Base-by-base conservation (phyloP, 2,113 vertebrate genomes). In the Oryzias curvinotus region DNA sequence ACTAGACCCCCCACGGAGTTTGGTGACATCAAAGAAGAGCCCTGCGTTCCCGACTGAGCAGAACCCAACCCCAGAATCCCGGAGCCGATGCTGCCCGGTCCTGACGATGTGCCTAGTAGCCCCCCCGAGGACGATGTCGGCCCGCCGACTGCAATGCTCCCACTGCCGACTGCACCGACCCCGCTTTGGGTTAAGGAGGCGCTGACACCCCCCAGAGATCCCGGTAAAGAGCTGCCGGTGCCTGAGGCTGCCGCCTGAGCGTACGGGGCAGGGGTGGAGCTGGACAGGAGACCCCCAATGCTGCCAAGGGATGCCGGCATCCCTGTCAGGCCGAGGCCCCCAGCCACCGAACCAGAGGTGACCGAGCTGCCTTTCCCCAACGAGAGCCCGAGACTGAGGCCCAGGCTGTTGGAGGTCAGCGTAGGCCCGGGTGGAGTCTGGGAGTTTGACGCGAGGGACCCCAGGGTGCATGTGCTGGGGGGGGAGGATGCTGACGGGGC, bases 241-340 rank as follows among this genome's bases (percentile, higher is more conserved):
- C 84, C 86, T 0, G 77, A 57, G 5, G 93, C 92, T 3, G 93
- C 94, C 0, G 94, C 94, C 86, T 94, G 94, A 26, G 94, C 91
- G 0, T 96, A 96, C 1, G 94, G 94, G 0, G 94, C 90, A 0
- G 92, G 89, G 28, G 92, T 93, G 74, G 92, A 90, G 75, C 70
- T 69, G 13, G 85, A 84, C 30, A 90, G 73, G 5, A 87, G 79
- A 36, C 82, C 50, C 5, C 81, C 68, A 83, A 91, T 78, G 63
- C 49, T 73, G 77, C 60, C 82, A 69, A 91, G 78, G 68, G 90
- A 89, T 7, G 88, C 84, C 80, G 80, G 80, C 89, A 91, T 90
- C 86, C 89, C 90, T 42, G 91, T 82, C 36, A 91, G 63, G n/a
- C 87, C 84, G 4, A 91, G 81, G 41, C 85, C 23, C n/a, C 49